Evolutionary conservation across 2,113 vertebrate genomes (phyloP).

Genomic region (Xiphophorus maculatus): DNA sequence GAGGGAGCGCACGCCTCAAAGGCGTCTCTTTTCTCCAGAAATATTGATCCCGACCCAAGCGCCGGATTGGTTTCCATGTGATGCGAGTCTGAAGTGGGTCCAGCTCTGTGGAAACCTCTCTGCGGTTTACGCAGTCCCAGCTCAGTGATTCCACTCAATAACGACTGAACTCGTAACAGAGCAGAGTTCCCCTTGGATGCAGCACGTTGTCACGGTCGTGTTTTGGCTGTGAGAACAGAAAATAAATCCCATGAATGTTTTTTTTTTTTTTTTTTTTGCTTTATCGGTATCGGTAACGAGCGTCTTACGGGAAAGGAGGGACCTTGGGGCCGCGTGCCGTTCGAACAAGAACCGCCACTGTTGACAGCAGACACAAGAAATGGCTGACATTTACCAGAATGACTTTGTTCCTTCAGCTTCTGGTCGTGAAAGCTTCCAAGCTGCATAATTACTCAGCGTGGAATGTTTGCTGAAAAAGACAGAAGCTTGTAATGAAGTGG

Average conservation of each 20-base stretch:
- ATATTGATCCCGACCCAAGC: conserved; percentile 28
- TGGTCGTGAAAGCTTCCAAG: too few species aligned
- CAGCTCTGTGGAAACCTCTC: conserved; percentile 20
- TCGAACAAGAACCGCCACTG: too few species aligned
- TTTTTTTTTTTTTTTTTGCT: too few species aligned
- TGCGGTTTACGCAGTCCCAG: conserved; percentile 1
- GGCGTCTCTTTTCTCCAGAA: conserved; percentile 30
- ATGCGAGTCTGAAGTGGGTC: not conserved
- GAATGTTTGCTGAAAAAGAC: not conserved
- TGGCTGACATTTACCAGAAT: too few species aligned
- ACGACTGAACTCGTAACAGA: not conserved
- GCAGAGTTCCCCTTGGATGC: not conserved
- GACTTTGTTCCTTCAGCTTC: too few species aligned
- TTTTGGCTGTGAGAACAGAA: not conserved
- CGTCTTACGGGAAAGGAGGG: too few species aligned
- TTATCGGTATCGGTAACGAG: too few species aligned
- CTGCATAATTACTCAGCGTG: not conserved
- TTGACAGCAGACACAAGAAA: too few species aligned
- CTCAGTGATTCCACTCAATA: conserved; percentile 24
- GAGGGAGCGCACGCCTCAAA: not conserved
- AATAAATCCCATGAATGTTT: too few species aligned
- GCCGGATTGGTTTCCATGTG: conserved; percentile 21
- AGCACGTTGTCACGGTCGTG: not conserved
- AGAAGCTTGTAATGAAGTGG: not conserved
- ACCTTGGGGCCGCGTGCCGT: too few species aligned